Evolutionary conservation across 1,140 invertebrate genomes (phyloP), one percentile per base, ranked within the genome.

Genomic region (Nixonia krombeini): DNA sequence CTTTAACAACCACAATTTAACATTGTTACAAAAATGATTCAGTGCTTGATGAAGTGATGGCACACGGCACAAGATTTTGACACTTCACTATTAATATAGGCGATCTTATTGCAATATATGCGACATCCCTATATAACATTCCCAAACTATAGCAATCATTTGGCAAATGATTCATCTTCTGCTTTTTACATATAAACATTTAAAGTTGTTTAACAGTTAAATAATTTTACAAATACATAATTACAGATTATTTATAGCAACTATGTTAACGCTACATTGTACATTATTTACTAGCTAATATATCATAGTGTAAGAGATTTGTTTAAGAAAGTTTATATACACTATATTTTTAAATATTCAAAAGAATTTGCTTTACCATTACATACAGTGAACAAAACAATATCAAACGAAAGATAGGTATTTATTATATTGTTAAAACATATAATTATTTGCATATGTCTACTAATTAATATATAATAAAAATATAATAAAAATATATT

Each of bases 41-140:
- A 52, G 8, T 18, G 18, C 29, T 18, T 17, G 46, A 38, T 71
- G 69, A 72, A 55, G 70, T 69, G 69, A 72, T 55, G n/a, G n/a
- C n/a, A n/a, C n/a, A n/a, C n/a, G n/a, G 7, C 12, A 45, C n/a
- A 25, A n/a, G 51, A 52, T 65, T 72, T 69, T 72, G 61, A 72
- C 59, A 61, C 59, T 65, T 62, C 56, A 62, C 65, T 56, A 38
- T 0, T 10, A 18, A 46, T 10, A 10, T 25, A n/a, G 12, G 15
- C 12, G 33, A 37, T 37, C 15, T 37, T 37, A 2, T 37, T 37
- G 7, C 33, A 37, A 37, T 37, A 31, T 41, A 55, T 45, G 45
- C 26, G 40, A 17, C 41, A 57, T 55, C 51, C 6, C n/a, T 49
- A 17, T 29, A 5, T 31, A 13, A 50, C 9, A 17, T 33, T 37